These are phyloP conservation scores for Tinamus guttatus DNA, from an alignment of 2,113 vertebrate species.

Conservation along the genomic window DNA sequence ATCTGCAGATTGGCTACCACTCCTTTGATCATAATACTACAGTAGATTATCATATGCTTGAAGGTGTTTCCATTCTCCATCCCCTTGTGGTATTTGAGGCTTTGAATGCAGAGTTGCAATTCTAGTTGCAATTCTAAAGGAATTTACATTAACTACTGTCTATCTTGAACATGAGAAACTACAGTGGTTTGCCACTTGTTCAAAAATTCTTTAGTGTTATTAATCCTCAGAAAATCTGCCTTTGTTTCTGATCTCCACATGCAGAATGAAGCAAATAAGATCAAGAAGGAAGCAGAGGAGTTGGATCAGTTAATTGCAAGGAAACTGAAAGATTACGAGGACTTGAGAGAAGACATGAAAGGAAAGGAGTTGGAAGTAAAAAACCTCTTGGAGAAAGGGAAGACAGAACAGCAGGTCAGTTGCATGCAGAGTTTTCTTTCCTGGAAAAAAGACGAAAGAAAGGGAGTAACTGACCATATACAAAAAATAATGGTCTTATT, in stretches of 20 bases:
- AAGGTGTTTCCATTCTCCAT: neutral
- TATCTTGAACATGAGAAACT: neutral
- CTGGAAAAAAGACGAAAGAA: neutral
- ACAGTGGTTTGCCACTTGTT: neutral
- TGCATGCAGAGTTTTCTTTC: neutral
- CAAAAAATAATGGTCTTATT: neutral
- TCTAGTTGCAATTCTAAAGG: too few species aligned
- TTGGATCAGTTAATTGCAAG: slow-evolving; percentile 91
- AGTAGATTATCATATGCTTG: neutral
- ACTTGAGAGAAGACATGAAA: slow-evolving; percentile 91
- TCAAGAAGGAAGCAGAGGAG: slow-evolving; percentile 92
- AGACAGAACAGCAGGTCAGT: slow-evolving; percentile 95
- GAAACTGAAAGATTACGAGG: slow-evolving; percentile 91
- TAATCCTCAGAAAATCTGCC: neutral
- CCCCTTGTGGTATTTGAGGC: neutral
- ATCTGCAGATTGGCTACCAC: neutral
- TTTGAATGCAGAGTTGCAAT: neutral
- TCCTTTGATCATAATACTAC: neutral
- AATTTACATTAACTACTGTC: neutral
- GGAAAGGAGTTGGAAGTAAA: slow-evolving; percentile 92
- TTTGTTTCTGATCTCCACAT: neutral
- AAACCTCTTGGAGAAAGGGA: slow-evolving; percentile 93
- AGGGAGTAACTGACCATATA: neutral
- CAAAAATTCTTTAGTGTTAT: neutral
- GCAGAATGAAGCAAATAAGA: slow-evolving; percentile 90